Percentiles rank a stretch among this genome's conserved stretches.
phyloP scores from a whole-genome alignment of 2,113 vertebrate genomes.

The Noturus placidus region DNA sequence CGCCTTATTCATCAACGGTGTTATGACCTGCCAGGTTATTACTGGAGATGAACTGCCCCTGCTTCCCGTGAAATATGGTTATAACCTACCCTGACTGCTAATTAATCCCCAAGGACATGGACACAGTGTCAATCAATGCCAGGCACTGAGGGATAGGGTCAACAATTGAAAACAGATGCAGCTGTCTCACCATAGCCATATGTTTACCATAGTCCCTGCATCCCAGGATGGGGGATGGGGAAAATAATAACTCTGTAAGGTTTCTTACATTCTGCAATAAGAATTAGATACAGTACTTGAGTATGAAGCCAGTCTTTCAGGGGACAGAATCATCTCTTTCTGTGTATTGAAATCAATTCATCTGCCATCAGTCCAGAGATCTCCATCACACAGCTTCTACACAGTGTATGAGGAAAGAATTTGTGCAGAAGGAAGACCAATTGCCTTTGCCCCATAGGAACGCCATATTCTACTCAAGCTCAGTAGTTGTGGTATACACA shows the following conservation, averaged over 20 bases:
- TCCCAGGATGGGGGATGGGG: constrained; percentile 1
- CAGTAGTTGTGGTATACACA: not conserved
- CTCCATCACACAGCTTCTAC: constrained; percentile 23
- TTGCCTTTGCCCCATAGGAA: constrained; percentile 32
- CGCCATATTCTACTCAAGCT: not conserved
- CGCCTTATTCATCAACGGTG: constrained; percentile 47
- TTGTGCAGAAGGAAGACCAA: constrained; percentile 60
- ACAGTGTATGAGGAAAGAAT: constrained; percentile 48
- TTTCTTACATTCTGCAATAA: not conserved
- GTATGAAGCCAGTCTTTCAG: not conserved
- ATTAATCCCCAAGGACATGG: constrained; percentile 43
- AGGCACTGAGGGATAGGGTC: constrained; percentile 6
- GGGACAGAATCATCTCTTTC: constrained; percentile 37
- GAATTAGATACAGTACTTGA: not conserved
- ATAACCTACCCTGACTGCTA: constrained; percentile 32
- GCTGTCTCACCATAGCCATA: constrained; percentile 23
- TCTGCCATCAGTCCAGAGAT: constrained; percentile 55
- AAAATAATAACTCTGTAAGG: constrained; percentile 18
- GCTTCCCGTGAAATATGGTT: constrained; percentile 48
- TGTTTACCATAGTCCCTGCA: not conserved
- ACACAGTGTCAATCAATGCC: constrained; percentile 42
- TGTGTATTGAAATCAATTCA: constrained; percentile 55
- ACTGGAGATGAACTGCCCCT: constrained; percentile 42
- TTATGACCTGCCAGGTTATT: constrained; percentile 50
- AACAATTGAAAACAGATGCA: constrained; percentile 13